Evolutionary conservation across 2,888 invertebrate species (phyloP).

Genomic region (Lepidochrysops patricia): DNA sequence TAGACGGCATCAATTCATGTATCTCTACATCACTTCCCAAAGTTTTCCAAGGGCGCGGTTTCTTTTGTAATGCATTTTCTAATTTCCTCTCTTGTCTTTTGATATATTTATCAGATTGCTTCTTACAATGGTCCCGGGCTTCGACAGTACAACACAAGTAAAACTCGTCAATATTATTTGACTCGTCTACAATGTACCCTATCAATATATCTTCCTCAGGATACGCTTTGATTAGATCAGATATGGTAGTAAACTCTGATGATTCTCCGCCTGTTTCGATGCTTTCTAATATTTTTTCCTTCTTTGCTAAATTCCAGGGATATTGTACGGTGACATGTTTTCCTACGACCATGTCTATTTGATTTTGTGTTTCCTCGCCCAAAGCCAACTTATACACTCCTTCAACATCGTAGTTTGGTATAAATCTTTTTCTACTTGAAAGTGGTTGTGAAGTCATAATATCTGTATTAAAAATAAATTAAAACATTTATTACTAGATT

Average conservation of each 20-base stretch:
- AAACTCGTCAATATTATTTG: constrained; percentile 78
- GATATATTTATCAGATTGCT: constrained; percentile 67
- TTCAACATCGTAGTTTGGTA: constrained; percentile 69
- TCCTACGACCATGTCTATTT: constrained; percentile 78
- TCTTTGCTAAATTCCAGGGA: constrained; percentile 81
- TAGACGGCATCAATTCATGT: constrained; percentile 62
- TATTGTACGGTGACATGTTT: constrained; percentile 80
- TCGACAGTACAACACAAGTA: constrained; percentile 77
- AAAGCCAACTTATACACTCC: constrained; percentile 72
- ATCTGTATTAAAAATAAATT: constrained; percentile 18
- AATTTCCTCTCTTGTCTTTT: constrained; percentile 73
- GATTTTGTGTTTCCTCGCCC: constrained; percentile 74
- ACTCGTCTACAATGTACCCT: constrained; percentile 79
- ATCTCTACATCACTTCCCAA: constrained; percentile 80
- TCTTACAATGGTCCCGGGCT: constrained; percentile 70
- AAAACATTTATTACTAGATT: constrained; percentile 20
- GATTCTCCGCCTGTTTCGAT: constrained; percentile 73
- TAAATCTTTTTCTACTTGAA: constrained; percentile 56
- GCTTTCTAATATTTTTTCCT: constrained; percentile 75
- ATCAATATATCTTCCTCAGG: constrained; percentile 67
- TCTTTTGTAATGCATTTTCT: constrained; percentile 73
- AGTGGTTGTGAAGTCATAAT: constrained; percentile 32
- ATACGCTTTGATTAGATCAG: constrained; percentile 50
- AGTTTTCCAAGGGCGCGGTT: constrained; percentile 72
- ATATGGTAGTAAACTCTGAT: constrained; percentile 56